Conservation (phyloP, 2,888 invertebrate genomes). For the Drosophila hamatofila region DNA sequence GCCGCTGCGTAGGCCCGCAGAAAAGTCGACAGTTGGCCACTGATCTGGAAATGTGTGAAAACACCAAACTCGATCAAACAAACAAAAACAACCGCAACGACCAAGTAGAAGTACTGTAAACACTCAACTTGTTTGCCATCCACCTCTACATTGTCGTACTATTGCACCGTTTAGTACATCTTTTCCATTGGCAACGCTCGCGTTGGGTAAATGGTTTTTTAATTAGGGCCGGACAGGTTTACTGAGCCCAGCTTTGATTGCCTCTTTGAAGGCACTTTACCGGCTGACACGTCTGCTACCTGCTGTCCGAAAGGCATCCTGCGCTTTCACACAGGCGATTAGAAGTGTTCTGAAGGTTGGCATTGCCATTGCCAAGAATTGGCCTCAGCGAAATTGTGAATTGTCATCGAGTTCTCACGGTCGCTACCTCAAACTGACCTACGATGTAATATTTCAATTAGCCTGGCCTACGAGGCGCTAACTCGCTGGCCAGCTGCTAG, state of each 20-base stretch:
- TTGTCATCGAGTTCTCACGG: slow-evolving; percentile 65
- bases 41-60: slow-evolving; percentile 70
- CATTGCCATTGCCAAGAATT: background rate
- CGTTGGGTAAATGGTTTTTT: slow-evolving; percentile 64
- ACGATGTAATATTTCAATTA: slow-evolving; percentile 66
- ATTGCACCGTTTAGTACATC: background rate
- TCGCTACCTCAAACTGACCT: slow-evolving; percentile 58
- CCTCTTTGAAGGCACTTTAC: slow-evolving; percentile 1
- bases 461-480: slow-evolving; percentile 31
- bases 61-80: slow-evolving; percentile 38
- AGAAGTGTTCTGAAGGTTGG: background rate
- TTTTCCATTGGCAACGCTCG: background rate
- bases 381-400: background rate
- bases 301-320: slow-evolving; percentile 13
- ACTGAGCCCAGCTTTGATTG: slow-evolving; percentile 18
- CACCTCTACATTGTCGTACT: background rate
- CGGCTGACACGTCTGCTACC: slow-evolving; percentile 27
- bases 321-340: slow-evolving; percentile 9
- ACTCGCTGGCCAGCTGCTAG: slow-evolving; percentile 47
- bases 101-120: background rate
- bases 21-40: slow-evolving; percentile 30
- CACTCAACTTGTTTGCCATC: background rate
- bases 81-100: slow-evolving; percentile 2
- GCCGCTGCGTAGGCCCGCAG: slow-evolving; percentile 39
- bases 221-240: slow-evolving; percentile 52